A percentile compares a stretch with the other conserved stretches of the same genome.
These are phyloP conservation scores for Chiloscyllium punctatum DNA, from an alignment of 2,797 vertebrate genomes.

Conservation along the genomic window DNA sequence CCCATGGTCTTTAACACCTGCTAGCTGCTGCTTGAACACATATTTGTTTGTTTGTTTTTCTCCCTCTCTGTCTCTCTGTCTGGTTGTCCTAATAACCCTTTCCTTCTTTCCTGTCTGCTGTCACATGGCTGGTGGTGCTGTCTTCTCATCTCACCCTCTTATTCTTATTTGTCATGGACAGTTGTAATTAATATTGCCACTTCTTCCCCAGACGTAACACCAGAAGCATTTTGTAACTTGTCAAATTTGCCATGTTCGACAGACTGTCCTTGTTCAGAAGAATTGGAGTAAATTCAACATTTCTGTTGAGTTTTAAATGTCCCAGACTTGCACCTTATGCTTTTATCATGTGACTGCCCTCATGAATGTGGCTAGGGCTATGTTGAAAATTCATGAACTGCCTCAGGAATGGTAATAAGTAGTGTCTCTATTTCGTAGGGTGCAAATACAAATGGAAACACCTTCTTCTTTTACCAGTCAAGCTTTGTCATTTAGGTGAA, in stretches of 20 bases:
- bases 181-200: constrained; percentile 5
- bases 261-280: background rate
- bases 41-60: background rate
- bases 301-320: background rate
- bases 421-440: background rate
- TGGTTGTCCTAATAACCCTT: background rate
- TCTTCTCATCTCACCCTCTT: too few relatives aligned
- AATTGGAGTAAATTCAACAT: background rate
- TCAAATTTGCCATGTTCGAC: background rate
- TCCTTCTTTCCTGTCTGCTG: background rate
- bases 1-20: constrained; percentile 8
- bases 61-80: background rate
- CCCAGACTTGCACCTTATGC: background rate
- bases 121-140: background rate
- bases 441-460: background rate
- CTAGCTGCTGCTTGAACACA: background rate
- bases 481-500: background rate
- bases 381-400: background rate
- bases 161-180: background rate
- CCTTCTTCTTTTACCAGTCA: background rate
- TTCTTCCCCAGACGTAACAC: background rate
- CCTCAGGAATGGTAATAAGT: background rate
- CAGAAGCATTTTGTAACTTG: constrained; percentile 13
- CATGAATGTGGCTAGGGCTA: background rate
- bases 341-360: background rate